Evolutionary conservation across 2,888 invertebrate genomes (phyloP), one percentile per base, ranked within the genome.

Genomic region (Hirtodrosophila alboralis): DNA sequence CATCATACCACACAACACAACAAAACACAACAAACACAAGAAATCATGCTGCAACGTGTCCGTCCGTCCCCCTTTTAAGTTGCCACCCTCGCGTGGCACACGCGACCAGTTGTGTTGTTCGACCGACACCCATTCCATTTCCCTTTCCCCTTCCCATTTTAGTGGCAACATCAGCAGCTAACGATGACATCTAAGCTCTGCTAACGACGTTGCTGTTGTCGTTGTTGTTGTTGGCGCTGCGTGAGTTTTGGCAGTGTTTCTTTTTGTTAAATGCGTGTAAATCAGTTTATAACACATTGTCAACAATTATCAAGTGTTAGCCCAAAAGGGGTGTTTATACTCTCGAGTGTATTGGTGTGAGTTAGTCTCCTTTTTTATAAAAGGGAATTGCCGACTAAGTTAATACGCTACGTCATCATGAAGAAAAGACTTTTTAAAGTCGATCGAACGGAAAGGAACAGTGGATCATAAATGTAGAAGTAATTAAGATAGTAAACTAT

Each of bases 231-330:
- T 61, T 76, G 83, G 71, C 80, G 61, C 76, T 83, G 79, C 84
- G 79, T 80, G 80, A 80, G 80, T 84, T 81, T 84, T 84, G 81
- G 74, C 81, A 84, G 71, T 84, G 74, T 71, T 83, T 81, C 81
- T 69, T 68, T 78, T 75, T 54, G 83, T 83, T 79, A 79, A 79
- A 79, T 69, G 84, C 84, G 78, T 78, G 84, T 79, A 84, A 84
- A 84, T 83, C 83, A 83, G 83, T 84, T 80, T 83, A 83, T 78
- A 84, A 83, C 80, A 81, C 84, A 84, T 84, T 84, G 85, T 84
- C 83, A 84, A 83, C 83, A 84, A 84, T 84, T 84, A 84, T 75
- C 66, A 71, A 80, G 65, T 83, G 67, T 70, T 80, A n/a, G 53
- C 26, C 45, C 8, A n/a, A 18, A 44, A 34, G 61, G 72, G 81